These are phyloP conservation scores for Fistularia tabacaria DNA, from an alignment of 2,797 vertebrate genomes.

Conservation along the genomic window DNA sequence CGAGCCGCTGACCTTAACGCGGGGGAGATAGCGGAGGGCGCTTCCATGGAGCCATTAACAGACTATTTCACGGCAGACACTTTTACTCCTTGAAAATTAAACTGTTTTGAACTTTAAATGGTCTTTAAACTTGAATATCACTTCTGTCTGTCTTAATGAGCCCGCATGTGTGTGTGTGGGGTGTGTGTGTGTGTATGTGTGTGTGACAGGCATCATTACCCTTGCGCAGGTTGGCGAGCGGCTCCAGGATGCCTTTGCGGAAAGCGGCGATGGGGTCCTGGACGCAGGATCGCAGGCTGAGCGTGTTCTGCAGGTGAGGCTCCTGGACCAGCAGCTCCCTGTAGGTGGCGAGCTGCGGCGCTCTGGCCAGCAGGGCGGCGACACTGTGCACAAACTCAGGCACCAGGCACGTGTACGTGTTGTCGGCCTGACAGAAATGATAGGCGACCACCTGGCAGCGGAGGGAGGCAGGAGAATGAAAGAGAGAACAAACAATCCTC, in stretches of 20 bases:
- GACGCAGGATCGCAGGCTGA: conserved; percentile 96
- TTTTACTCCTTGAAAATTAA: conserved; percentile 28
- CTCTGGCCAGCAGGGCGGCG: conserved; percentile 89
- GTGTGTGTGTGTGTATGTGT: conserved; percentile 11
- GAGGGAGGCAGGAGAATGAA: background rate
- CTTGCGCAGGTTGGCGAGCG: conserved; percentile 82
- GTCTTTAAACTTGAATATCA: conserved; percentile 40
- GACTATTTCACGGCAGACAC: conserved; percentile 36
- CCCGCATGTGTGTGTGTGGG: no score
- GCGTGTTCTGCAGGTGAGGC: conserved; percentile 87
- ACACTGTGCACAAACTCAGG: conserved; percentile 98
- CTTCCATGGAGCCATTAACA: conserved; percentile 45
- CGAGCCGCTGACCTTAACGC: conserved; percentile 57
- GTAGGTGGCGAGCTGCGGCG: conserved; percentile 81
- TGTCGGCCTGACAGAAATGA: conserved; percentile 98
- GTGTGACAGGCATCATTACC: conserved; percentile 68
- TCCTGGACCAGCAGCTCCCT: conserved; percentile 87
- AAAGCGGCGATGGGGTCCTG: conserved; percentile 92
- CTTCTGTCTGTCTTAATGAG: conserved; percentile 42
- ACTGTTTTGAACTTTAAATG: conserved; percentile 39
- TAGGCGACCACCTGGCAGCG: conserved; percentile 88
- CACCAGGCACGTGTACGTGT: conserved; percentile 97
- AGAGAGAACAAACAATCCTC: conserved; percentile 5
- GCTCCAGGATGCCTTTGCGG: conserved; percentile 87
- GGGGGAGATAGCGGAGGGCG: conserved; percentile 34